Evolutionary conservation across 2,888 invertebrate genomes (phyloP).

Genomic region (Fragum fragum): DNA sequence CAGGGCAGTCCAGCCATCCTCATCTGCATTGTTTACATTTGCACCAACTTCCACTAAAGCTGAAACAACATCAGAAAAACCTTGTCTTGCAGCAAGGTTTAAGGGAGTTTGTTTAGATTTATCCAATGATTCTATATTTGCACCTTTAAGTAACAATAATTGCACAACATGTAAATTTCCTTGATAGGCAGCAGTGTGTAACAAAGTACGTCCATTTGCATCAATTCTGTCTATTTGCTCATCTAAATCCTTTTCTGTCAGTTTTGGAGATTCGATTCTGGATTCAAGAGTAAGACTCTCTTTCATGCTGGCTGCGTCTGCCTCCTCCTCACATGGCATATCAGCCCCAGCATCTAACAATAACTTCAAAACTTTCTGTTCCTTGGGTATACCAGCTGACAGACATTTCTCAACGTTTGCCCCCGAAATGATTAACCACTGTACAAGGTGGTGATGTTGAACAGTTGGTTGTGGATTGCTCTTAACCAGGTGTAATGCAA

Average conservation of each 20-base stretch:
- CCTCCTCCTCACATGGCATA: slow-evolving; percentile 95
- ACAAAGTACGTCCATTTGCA: slow-evolving; percentile 90
- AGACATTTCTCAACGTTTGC: slow-evolving; percentile 84
- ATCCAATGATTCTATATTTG: slow-evolving; percentile 90
- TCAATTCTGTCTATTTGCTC: slow-evolving; percentile 88
- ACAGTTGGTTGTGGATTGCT: slow-evolving; percentile 83
- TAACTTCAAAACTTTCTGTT: slow-evolving; percentile 89
- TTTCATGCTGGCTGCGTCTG: slow-evolving; percentile 85
- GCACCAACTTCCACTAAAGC: slow-evolving; percentile 85
- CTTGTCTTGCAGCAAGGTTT: slow-evolving; percentile 90
- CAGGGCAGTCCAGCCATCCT: slow-evolving; percentile 87
- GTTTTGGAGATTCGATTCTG: slow-evolving; percentile 67
- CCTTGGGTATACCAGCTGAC: slow-evolving; percentile 81
- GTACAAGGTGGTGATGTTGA: slow-evolving; percentile 89
- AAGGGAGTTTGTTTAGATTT: slow-evolving; percentile 94
- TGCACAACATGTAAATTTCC: slow-evolving; percentile 97
- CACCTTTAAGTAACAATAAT: slow-evolving; percentile 91
- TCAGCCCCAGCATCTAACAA: slow-evolving; percentile 96
- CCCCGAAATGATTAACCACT: slow-evolving; percentile 91
- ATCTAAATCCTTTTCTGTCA: slow-evolving; percentile 70
- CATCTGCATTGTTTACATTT: slow-evolving; percentile 87
- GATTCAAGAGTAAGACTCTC: slow-evolving; percentile 71
- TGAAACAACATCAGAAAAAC: slow-evolving; percentile 87
- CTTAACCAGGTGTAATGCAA: slow-evolving; percentile 88
- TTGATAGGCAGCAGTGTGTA: slow-evolving; percentile 93